Percentiles rank a stretch among this genome's conserved stretches.
Conservation (phyloP, 2,797 vertebrate species). For the Pelodytes ibericus region DNA sequence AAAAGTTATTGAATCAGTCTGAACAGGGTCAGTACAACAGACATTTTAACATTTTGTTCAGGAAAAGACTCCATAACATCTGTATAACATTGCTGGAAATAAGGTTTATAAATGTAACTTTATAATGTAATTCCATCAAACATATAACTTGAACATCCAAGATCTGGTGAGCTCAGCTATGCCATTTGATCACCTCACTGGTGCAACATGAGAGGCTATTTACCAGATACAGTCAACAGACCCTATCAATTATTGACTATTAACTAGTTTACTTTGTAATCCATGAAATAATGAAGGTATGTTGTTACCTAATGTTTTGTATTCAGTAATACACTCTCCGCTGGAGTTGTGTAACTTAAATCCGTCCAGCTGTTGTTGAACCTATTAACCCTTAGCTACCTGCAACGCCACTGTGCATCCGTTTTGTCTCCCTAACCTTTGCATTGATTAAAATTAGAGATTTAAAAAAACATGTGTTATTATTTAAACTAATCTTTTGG, state of each 20-base stretch:
- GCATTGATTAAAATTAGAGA: too few relatives aligned
- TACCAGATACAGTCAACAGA: slow-evolving; percentile 21
- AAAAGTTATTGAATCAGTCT: too few relatives aligned
- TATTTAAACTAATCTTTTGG: too few relatives aligned
- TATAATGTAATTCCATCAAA: too few relatives aligned
- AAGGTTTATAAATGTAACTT: too few relatives aligned
- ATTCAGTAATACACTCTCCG: background rate
- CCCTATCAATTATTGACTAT: slow-evolving; percentile 22
- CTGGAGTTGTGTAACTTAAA: background rate
- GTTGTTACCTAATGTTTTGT: slow-evolving; percentile 29
- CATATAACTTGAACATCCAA: too few relatives aligned
- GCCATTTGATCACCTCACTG: background rate
- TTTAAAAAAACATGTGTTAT: too few relatives aligned
- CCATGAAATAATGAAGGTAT: slow-evolving; percentile 13
- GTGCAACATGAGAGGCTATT: slow-evolving; percentile 35
- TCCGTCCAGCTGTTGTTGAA: background rate
- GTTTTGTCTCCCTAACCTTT: background rate
- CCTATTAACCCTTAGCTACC: background rate
- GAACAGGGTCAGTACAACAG: too few relatives aligned
- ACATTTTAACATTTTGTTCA: too few relatives aligned
- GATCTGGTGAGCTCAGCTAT: too few relatives aligned
- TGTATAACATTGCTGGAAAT: too few relatives aligned
- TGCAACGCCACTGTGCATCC: background rate
- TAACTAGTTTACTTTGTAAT: slow-evolving; percentile 24
- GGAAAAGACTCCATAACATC: too few relatives aligned